Conservation (phyloP, 2,888 invertebrate genomes). For the Scelioninae gen. 2 region DNA sequence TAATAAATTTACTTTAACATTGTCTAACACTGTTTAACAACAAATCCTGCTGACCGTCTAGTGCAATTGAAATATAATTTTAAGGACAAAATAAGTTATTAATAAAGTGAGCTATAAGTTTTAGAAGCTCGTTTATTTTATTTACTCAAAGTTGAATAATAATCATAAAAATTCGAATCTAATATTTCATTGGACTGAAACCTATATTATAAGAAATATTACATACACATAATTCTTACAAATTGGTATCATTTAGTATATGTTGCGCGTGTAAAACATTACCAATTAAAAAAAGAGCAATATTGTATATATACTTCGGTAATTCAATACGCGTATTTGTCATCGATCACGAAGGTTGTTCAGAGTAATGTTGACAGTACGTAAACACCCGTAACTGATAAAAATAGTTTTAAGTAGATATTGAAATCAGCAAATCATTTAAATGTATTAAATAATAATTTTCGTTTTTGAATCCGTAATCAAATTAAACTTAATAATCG, state of each 20-base stretch:
- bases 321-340: conserved; percentile 24
- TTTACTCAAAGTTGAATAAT: conserved; percentile 2
- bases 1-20: too few species aligned
- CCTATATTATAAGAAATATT: background rate
- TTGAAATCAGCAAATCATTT: background rate
- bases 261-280: conserved; percentile 1
- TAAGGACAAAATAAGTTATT: conserved; percentile 21
- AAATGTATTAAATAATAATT: conserved; percentile 1
- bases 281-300: background rate
- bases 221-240: conserved; percentile 18
- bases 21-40: too few species aligned
- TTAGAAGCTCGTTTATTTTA: background rate
- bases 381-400: conserved; percentile 6
- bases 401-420: conserved; percentile 9
- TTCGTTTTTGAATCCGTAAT: background rate
- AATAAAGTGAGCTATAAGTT: background rate
- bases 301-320: conserved; percentile 5
- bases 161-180: background rate
- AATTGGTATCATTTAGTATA: conserved; percentile 22
- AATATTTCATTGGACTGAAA: background rate
- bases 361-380: conserved; percentile 9
- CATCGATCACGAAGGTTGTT: conserved; percentile 41
- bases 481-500: background rate
- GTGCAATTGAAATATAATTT: conserved; percentile 19
- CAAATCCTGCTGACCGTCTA: conserved; percentile 25